phyloP scores from a whole-genome alignment of 2,888 invertebrate genomes.

The Encarsia formosa region DNA sequence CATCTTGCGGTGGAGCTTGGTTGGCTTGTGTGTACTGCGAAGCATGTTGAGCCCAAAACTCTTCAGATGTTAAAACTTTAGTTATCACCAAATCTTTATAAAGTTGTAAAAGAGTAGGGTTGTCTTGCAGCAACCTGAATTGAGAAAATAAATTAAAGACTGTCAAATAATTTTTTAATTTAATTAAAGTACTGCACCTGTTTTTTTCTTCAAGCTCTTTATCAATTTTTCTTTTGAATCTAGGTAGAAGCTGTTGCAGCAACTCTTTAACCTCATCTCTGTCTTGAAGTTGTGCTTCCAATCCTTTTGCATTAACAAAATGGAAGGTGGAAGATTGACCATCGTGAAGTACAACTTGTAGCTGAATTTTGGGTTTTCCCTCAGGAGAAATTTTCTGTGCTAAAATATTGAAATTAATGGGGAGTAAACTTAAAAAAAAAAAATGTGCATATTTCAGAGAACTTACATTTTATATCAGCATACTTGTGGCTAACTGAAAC shows the following conservation, averaged over 20 bases:
- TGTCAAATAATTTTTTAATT: neutral
- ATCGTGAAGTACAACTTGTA: slow-evolving; percentile 93
- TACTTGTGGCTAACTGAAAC: slow-evolving; percentile 91
- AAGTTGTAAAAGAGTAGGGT: slow-evolving; percentile 86
- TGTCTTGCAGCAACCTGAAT: slow-evolving; percentile 71
- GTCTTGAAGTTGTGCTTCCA: slow-evolving; percentile 79
- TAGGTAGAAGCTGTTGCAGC: slow-evolving; percentile 84
- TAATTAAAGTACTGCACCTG: slow-evolving; percentile 50
- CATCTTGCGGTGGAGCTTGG: slow-evolving; percentile 73
- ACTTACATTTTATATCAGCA: slow-evolving; percentile 90
- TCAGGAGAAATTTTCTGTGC: slow-evolving; percentile 96
- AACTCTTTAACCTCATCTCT: slow-evolving; percentile 90
- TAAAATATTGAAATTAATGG: slow-evolving; percentile 47
- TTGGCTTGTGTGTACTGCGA: slow-evolving; percentile 70
- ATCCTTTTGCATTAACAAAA: slow-evolving; percentile 84
- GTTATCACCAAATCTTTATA: slow-evolving; percentile 97
- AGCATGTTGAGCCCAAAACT: slow-evolving; percentile 95
- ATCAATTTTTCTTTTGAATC: slow-evolving; percentile 88
- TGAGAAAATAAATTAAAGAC: slow-evolving; percentile 1
- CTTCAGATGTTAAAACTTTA: slow-evolving; percentile 91
- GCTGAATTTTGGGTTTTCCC: slow-evolving; percentile 95
- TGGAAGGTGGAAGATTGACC: slow-evolving; percentile 95
- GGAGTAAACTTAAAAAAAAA: neutral
- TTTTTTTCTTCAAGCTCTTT: slow-evolving; percentile 88
- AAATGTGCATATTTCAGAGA: neutral